These are phyloP conservation scores for Scaptomyza reducta DNA, from an alignment of 2,888 invertebrate genomes.

Conservation along the genomic window DNA sequence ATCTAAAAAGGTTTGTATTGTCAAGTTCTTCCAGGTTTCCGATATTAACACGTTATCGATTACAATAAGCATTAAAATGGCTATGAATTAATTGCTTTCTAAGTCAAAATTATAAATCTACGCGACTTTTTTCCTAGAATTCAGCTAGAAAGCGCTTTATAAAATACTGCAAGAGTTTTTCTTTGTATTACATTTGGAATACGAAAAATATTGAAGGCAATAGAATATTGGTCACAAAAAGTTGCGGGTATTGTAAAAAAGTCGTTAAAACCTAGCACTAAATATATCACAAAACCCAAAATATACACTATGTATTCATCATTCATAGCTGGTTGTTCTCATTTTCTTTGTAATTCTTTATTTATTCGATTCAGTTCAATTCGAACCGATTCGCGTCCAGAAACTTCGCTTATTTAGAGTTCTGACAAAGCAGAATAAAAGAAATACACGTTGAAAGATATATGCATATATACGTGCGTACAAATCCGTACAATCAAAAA, in stretches of 20 bases:
- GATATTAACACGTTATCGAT: no score
- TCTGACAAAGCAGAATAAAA: conserved; percentile 39
- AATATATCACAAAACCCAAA: conserved; percentile 42
- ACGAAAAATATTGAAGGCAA: no score
- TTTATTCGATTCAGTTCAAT: conserved; percentile 4
- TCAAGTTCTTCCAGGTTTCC: no score
- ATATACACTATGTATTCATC: conserved; percentile 7
- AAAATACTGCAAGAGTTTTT: no score
- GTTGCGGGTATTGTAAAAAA: neutral
- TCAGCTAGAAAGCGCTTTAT: no score
- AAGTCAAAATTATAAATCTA: no score
- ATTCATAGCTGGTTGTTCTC: conserved; percentile 3
- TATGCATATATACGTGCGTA: conserved; percentile 6
- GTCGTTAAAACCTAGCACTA: conserved; percentile 17
- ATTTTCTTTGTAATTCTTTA: conserved; percentile 44
- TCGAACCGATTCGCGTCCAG: neutral
- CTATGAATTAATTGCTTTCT: no score
- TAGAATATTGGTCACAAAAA: no score
- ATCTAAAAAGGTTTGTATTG: no score
- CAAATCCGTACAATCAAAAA: neutral
- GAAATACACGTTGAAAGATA: conserved; percentile 30
- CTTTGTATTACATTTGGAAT: no score
- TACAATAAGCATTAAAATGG: no score
- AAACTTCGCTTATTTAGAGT: conserved; percentile 23
- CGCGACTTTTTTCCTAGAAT: no score